Conservation (phyloP, 2,113 vertebrate species). For the Neolamprologus devosi region DNA sequence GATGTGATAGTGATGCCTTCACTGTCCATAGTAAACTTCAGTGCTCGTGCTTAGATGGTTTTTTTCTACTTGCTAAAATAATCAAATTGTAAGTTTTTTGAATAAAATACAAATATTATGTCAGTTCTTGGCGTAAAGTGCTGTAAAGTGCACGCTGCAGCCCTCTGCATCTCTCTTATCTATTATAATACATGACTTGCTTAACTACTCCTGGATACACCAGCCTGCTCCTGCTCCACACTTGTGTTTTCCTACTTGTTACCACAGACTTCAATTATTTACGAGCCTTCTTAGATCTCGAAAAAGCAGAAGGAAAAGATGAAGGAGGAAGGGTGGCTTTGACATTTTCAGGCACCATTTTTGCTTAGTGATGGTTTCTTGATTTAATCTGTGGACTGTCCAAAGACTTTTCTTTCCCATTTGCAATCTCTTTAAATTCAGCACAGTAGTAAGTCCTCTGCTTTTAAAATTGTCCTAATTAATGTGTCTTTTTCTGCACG, state of each 20-base stretch:
- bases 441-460: neutral
- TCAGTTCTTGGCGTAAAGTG: neutral
- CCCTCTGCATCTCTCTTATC: neutral
- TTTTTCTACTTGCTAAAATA: neutral
- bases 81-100: neutral
- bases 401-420: neutral
- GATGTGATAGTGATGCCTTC: neutral
- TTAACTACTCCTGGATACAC: neutral
- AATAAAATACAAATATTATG: neutral
- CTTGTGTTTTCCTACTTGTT: constrained; percentile 9
- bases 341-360: constrained; percentile 17
- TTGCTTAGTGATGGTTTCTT: neutral
- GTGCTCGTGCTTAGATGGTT: neutral
- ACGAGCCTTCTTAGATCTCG: neutral
- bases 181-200: neutral
- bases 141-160: neutral
- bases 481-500: neutral
- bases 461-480: neutral
- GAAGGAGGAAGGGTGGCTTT: neutral
- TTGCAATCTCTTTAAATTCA: neutral
- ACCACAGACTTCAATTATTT: neutral
- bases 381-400: constrained; percentile 1
- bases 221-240: neutral
- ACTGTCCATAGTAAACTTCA: neutral
- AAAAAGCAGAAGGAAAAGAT: neutral